Percentiles rank a stretch among this genome's conserved stretches.
phyloP scores from a whole-genome alignment of 2,888 invertebrate genomes.

The Crepidodera aurea region DNA sequence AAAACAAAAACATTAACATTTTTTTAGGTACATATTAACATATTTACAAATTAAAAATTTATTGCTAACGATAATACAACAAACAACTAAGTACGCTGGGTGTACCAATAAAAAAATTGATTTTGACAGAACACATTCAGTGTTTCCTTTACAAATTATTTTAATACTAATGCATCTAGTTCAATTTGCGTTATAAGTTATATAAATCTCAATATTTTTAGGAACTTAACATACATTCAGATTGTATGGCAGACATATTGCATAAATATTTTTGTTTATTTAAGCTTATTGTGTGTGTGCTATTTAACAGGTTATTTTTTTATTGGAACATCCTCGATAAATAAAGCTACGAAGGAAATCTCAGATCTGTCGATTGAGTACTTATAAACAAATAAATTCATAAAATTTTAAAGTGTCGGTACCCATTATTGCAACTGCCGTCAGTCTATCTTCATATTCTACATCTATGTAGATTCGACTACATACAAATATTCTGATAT shows the following conservation, averaged over 20 bases:
- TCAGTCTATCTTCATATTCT: slow-evolving; percentile 40
- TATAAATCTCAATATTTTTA: too few species aligned
- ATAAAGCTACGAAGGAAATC: background rate
- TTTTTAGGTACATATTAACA: slow-evolving; percentile 16
- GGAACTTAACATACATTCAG: too few species aligned
- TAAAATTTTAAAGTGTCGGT: slow-evolving; percentile 18
- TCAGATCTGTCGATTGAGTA: background rate
- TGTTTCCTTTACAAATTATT: too few species aligned
- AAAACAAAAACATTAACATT: background rate
- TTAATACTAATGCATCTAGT: too few species aligned
- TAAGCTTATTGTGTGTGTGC: too few species aligned
- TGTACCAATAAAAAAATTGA: background rate
- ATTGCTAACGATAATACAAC: slow-evolving; percentile 24
- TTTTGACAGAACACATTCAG: too few species aligned
- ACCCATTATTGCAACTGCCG: slow-evolving; percentile 40
- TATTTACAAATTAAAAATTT: slow-evolving; percentile 32
- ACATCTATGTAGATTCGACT: slow-evolving; percentile 34
- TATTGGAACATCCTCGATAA: background rate
- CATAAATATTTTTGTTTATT: too few species aligned
- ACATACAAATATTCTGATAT: slow-evolving; percentile 19
- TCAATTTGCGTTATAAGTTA: too few species aligned
- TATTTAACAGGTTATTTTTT: background rate
- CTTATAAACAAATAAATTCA: background rate
- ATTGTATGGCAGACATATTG: too few species aligned
- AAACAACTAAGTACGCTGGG: slow-evolving; percentile 1